Evolutionary conservation across 2,888 invertebrate species (phyloP), one percentile per base, ranked within the genome.

Genomic region (Buathra laborator): DNA sequence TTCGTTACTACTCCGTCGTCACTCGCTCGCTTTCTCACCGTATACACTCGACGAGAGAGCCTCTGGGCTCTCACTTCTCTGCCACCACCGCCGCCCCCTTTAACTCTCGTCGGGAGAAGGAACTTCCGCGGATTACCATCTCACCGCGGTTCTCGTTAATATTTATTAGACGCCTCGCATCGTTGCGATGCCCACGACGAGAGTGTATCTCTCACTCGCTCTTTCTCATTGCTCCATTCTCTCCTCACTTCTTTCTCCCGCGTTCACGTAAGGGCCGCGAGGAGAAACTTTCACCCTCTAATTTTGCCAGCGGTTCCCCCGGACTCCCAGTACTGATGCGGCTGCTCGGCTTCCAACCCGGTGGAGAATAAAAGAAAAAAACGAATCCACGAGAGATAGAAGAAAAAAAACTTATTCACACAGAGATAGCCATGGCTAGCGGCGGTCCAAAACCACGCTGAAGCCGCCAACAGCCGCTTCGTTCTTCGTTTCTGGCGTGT

Each of bases 81-180:
- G 37, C 37, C 37, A 37, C 37, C 37, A 37, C 56, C 44, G 44
- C 46, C 71, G 85, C 79, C 80, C 80, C 77, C 82, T 88, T 86
- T 85, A 86, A 88, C 89, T 88, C 89, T 90, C 87, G 89, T 87
- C 85, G 88, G 86, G 86, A 89, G 89, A 89, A 88, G 19, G 89
- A 92, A 92, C 90, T 92, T 92, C 87, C 87, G 89, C 82, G 91
- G 91, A 92, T 92, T 93, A 92, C 91, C 92, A 92, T 92, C 90
- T 90, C 90, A 88, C 89, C 89, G 89, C 87, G 87, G 89, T 89
- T 89, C 90, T 90, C 90, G 92, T 92, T 93, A 93, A 93, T 93
- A 93, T 93, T 93, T 93, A 93, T 92, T 90, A 91, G 90, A 89
- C 86, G 89, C 88, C 88, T 85, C 81, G 84, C 81, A 88, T 87